Conservation (phyloP, 2,797 vertebrate species). For the Epinephelus awoara region DNA sequence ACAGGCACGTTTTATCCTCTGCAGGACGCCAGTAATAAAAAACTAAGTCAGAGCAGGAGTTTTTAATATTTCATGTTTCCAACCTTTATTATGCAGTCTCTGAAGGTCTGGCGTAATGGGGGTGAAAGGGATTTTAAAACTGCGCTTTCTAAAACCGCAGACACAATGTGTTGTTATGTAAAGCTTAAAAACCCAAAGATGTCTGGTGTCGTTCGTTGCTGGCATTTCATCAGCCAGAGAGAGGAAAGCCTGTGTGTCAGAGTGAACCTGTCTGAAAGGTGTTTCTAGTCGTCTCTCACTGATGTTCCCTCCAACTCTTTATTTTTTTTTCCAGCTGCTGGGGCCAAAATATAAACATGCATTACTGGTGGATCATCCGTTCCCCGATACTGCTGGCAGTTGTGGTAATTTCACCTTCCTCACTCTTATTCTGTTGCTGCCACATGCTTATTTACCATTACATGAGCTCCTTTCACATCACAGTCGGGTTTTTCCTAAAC, state of each 20-base stretch:
- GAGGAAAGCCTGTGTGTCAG: slow-evolving; percentile 6
- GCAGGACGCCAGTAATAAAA: slow-evolving; percentile 7
- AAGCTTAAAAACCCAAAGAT: slow-evolving; percentile 35
- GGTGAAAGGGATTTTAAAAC: slow-evolving; percentile 15
- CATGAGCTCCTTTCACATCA: not conserved
- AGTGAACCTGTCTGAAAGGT: not conserved
- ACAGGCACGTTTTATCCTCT: not conserved
- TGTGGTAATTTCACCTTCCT: slow-evolving; percentile 87
- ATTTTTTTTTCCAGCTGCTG: slow-evolving; percentile 89
- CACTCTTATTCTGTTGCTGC: not conserved
- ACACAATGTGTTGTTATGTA: slow-evolving; percentile 35
- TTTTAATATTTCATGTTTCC: slow-evolving; percentile 44
- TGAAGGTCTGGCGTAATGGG: not conserved
- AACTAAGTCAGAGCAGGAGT: slow-evolving; percentile 8
- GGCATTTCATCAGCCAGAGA: slow-evolving; percentile 12
- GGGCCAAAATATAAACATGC: slow-evolving; percentile 93
- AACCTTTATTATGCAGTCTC: slow-evolving; percentile 1
- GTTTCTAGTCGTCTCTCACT: slow-evolving; percentile 10
- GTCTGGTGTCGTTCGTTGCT: slow-evolving; percentile 2
- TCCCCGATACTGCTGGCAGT: slow-evolving; percentile 92
- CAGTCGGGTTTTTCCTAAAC: not conserved
- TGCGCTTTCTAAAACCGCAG: not conserved
- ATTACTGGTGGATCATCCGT: slow-evolving; percentile 98
- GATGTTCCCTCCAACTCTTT: slow-evolving; percentile 19
- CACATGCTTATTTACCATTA: not conserved